phyloP scores from a whole-genome alignment of 2,888 invertebrate species.

The Lochmaea capreae region DNA sequence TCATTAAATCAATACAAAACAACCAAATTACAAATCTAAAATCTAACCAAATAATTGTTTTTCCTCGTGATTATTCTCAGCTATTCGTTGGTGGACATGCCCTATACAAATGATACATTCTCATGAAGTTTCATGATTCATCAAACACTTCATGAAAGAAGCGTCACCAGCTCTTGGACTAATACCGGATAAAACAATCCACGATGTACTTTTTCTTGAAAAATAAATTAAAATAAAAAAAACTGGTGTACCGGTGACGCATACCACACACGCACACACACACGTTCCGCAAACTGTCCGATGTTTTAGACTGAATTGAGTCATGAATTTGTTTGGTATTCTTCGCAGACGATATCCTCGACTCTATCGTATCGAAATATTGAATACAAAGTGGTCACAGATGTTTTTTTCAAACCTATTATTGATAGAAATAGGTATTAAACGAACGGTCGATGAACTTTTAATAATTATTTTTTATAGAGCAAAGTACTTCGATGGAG shows the following conservation, averaged over 20 bases:
- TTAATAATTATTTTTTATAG: not conserved
- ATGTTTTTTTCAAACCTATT: not conserved
- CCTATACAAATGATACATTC: no score
- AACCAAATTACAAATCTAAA: no score
- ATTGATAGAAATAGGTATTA: not conserved
- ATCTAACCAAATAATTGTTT: no score
- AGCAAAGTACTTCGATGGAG: constrained; percentile 3
- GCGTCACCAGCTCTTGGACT: no score
- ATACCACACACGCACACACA: constrained; percentile 19
- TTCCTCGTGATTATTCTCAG: no score
- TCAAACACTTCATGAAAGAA: no score
- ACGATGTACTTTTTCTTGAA: constrained; percentile 6
- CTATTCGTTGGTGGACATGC: no score
- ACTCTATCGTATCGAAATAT: constrained; percentile 17
- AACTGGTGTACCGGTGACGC: constrained; percentile 10
- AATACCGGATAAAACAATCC: not conserved
- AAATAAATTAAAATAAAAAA: constrained; percentile 2
- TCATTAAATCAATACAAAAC: no score
- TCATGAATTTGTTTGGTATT: constrained; percentile 18
- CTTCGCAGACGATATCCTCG: constrained; percentile 20
- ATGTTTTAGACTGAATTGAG: constrained; percentile 11
- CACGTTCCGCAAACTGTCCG: not conserved
- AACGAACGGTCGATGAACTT: constrained; percentile 1
- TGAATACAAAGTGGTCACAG: constrained; percentile 17
- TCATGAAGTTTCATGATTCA: no score